Evolutionary conservation across 2,113 vertebrate genomes (phyloP).

Genomic region (Cyanoramphus novaezelandiae): DNA sequence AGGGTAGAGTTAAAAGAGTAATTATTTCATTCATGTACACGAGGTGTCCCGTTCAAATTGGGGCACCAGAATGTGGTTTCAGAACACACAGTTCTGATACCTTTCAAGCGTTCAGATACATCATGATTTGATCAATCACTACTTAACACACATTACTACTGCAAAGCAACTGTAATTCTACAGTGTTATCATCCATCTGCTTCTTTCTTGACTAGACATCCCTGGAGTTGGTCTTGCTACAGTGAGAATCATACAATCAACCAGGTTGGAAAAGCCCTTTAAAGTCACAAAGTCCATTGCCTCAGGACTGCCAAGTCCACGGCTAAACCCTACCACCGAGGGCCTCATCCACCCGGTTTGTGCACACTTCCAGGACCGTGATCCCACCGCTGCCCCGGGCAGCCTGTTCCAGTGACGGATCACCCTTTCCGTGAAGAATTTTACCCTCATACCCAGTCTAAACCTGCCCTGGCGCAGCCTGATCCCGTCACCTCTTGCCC

Average conservation of each 20-base stretch:
- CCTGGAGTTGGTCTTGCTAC: not conserved
- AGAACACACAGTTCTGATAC: not conserved
- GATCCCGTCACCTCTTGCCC: not conserved
- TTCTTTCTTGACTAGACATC: not conserved
- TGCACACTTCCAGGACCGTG: not conserved
- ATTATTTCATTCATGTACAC: accelerated
- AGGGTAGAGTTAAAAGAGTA: not conserved
- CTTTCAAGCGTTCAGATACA: not conserved
- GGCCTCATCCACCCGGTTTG: not conserved
- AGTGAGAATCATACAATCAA: not conserved
- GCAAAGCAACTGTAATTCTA: not conserved
- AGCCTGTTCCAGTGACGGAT: not conserved
- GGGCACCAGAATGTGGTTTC: accelerated
- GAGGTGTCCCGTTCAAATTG: accelerated
- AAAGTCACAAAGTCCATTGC: not conserved
- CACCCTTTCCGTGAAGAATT: not conserved
- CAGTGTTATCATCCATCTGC: not conserved
- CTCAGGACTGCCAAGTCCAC: not conserved
- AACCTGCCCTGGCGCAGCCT: not conserved
- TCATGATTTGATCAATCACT: accelerated
- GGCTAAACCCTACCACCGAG: not conserved
- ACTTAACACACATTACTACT: not conserved
- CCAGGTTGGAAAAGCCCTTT: not conserved
- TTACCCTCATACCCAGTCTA: not conserved
- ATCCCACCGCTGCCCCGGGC: not conserved